phyloP scores from a whole-genome alignment of 2,113 vertebrate species.

The Odobenus rosmarus region DNA sequence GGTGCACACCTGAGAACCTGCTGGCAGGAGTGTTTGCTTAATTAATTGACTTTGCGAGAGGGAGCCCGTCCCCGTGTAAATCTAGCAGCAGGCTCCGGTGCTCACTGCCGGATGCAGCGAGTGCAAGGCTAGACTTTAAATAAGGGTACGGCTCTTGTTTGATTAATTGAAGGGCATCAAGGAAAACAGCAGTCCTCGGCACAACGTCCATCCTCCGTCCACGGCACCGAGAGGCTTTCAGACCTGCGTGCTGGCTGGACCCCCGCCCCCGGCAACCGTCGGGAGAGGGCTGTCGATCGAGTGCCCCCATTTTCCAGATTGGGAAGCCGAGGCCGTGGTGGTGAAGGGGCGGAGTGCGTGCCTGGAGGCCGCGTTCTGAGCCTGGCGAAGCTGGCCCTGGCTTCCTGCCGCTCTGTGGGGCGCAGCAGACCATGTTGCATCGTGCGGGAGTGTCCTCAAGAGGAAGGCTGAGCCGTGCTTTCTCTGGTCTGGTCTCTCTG shows the following conservation, averaged over 20 bases:
- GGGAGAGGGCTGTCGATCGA: background rate
- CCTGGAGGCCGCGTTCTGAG: background rate
- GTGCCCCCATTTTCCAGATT: background rate
- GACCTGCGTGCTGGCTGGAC: background rate
- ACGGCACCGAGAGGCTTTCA: accelerated
- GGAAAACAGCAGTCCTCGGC: conserved; percentile 78
- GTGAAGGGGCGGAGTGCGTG: accelerated
- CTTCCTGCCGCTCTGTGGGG: accelerated
- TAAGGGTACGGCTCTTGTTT: conserved; percentile 86
- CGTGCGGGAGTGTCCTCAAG: accelerated
- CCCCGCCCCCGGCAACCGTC: accelerated
- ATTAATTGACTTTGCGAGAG: conserved; percentile 83
- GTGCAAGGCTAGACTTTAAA: conserved; percentile 89
- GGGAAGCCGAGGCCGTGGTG: background rate
- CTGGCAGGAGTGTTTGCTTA: conserved; percentile 85
- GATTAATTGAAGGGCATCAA: conserved; percentile 87
- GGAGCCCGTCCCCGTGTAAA: conserved; percentile 78
- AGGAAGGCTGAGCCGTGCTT: accelerated
- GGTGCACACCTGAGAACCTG: conserved; percentile 86
- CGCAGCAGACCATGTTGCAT: accelerated
- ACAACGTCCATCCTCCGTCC: conserved; percentile 2
- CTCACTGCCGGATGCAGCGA: conserved; percentile 75
- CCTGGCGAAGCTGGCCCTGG: background rate
- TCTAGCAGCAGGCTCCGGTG: conserved; percentile 74
- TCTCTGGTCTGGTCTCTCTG: accelerated